A percentile compares a stretch with the other conserved stretches of the same genome.
Conservation (phyloP, 2,888 invertebrate genomes). For the Pseudococcus viburni region DNA sequence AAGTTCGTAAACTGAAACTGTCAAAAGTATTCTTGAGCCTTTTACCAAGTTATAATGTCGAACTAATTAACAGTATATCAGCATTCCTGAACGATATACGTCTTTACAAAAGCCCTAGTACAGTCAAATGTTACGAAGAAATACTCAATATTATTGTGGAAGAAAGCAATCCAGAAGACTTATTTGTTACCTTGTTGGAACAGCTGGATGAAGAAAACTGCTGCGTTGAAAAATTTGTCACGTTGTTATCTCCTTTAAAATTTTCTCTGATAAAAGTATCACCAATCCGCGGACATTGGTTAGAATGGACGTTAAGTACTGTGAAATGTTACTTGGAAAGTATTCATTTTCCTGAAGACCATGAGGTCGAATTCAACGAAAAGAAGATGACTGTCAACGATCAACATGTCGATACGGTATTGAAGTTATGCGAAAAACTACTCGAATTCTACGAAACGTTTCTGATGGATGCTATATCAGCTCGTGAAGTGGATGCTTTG, state of each 20-base stretch:
- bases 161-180: background rate
- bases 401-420: slow-evolving; percentile 1
- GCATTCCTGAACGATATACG: slow-evolving; percentile 11
- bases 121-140: slow-evolving; percentile 56
- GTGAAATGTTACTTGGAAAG: slow-evolving; percentile 34
- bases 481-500: background rate
- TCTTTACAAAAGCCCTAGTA: slow-evolving; percentile 2
- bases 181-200: slow-evolving; percentile 52
- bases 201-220: slow-evolving; percentile 58
- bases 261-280: background rate
- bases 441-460: slow-evolving; percentile 21
- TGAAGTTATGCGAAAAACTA: background rate
- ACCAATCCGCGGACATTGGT: slow-evolving; percentile 16
- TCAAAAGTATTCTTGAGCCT: slow-evolving; percentile 25
- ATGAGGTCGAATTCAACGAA: slow-evolving; percentile 15
- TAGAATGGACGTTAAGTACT: slow-evolving; percentile 57
- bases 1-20: slow-evolving; percentile 51
- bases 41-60: background rate
- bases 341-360: slow-evolving; percentile 27
- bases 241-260: slow-evolving; percentile 37
- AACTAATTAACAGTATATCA: slow-evolving; percentile 17
- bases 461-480: background rate
- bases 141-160: slow-evolving; percentile 36
- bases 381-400: slow-evolving; percentile 32
- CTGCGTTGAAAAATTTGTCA: slow-evolving; percentile 52